Evolutionary conservation across 2,888 invertebrate genomes (phyloP).

Genomic region (Oxyscelio sp.): DNA sequence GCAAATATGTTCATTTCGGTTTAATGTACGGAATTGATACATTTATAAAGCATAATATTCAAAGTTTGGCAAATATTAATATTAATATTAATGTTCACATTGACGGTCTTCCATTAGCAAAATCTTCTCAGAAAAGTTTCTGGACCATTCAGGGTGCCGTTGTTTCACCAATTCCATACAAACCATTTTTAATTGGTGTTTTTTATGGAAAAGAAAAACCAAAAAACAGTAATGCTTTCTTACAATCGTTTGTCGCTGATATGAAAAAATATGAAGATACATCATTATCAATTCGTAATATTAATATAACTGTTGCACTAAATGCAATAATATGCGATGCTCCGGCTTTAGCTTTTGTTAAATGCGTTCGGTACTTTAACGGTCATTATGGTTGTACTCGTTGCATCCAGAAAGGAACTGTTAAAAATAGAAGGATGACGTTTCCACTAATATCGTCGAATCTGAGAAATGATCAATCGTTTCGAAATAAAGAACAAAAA

Average conservation of each 20-base stretch:
- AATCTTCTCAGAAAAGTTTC: neutral
- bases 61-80: neutral
- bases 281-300: neutral
- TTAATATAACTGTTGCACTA: neutral
- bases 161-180: neutral
- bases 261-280: neutral
- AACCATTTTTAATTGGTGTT: too few relatives aligned
- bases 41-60: neutral
- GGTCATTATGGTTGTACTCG: neutral
- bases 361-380: too few relatives aligned
- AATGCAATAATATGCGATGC: too few relatives aligned
- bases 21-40: conserved; percentile 16
- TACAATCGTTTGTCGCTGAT: neutral
- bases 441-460: neutral
- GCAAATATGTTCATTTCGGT: conserved; percentile 48
- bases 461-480: neutral
- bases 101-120: conserved; percentile 10
- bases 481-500: neutral
- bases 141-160: neutral
- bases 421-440: neutral
- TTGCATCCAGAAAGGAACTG: neutral
- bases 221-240: neutral
- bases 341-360: neutral
- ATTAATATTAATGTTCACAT: neutral
- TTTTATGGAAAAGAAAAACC: too few relatives aligned